These are phyloP conservation scores for Sturnira hondurensis DNA, from an alignment of 2,113 vertebrate genomes.

Conservation along the genomic window DNA sequence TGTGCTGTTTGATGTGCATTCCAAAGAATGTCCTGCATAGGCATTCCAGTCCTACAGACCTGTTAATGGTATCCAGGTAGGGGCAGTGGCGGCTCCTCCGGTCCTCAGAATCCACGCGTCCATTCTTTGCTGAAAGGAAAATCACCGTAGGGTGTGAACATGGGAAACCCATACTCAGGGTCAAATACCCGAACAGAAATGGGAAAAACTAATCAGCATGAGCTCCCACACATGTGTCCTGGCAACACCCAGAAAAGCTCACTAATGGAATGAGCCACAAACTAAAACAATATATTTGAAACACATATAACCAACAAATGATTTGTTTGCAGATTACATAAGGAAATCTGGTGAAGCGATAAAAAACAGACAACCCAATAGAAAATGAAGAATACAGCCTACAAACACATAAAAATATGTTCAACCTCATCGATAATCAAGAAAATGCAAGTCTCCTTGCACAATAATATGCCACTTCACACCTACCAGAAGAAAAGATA, in stretches of 20 bases:
- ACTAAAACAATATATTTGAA: not conserved
- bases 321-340: not conserved
- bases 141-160: conserved; percentile 31
- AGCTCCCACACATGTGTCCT: not conserved
- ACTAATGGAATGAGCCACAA: not conserved
- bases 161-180: not conserved
- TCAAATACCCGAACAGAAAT: not conserved
- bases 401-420: not conserved
- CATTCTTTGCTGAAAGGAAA: conserved; percentile 75
- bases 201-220: not conserved
- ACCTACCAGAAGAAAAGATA: not conserved
- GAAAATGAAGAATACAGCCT: not conserved
- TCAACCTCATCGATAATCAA: not conserved
- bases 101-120: conserved; percentile 85
- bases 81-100: conserved; percentile 94
- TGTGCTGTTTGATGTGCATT: not conserved
- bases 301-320: not conserved
- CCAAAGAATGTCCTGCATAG: not conserved
- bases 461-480: not conserved
- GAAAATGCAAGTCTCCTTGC: not conserved
- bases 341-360: not conserved
- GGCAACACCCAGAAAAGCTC: not conserved
- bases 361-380: not conserved
- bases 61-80: conserved; percentile 96
- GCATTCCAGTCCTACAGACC: conserved; percentile 73